Evolutionary conservation across 2,113 vertebrate species (phyloP), one percentile per base, ranked within the genome.

Genomic region (Rhinolophus ferrumequinum): DNA sequence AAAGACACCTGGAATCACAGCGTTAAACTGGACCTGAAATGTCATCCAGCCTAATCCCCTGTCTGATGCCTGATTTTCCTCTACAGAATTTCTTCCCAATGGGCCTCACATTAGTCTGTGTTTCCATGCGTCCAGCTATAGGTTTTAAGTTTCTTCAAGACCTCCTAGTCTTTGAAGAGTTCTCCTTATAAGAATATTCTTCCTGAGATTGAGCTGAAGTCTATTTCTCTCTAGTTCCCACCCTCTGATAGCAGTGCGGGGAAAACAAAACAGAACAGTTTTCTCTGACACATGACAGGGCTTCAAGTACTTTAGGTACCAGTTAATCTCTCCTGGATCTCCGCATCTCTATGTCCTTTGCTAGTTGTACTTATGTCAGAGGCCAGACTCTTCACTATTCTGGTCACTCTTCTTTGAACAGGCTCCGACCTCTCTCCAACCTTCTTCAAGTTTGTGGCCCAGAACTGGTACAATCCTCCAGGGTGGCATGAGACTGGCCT

Each of bases 1-100:
- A 90, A 62, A 92, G 93, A 82, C 88, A 79, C 24, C 94, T 82
- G 87, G 87, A 72, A 38, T 69, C 47, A 67, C 67, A 92, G 62
- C 69, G 56, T 91, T 22, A 56, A 3, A 18, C 3, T 2, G 35
- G 26, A 41, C 30, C n/a, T 35, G 76, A 60, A 44, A 81, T 77
- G 58, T 76, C 67, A 3, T 35, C 13, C 2, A 12, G 16, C 21
- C 50, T 28, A 2, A 47, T 26, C 52, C 44, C 75, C 24, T 35
- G 6, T 52, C 56, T 8, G 2, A 1, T 62, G 35, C 58, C 54
- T 72, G n/a, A 22, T 12, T 47, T 92, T 47, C 44, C 44, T 33
- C 50, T 52, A 3, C 5, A 38, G 64, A 30, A 13, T 56, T 60
- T 83, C 70, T 73, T 52, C 54, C 88, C 21, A 7, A 0, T 0